Evolutionary conservation across 2,113 vertebrate species (phyloP), one percentile per base, ranked within the genome.

Genomic region (Phalacrocorax brasilianus): DNA sequence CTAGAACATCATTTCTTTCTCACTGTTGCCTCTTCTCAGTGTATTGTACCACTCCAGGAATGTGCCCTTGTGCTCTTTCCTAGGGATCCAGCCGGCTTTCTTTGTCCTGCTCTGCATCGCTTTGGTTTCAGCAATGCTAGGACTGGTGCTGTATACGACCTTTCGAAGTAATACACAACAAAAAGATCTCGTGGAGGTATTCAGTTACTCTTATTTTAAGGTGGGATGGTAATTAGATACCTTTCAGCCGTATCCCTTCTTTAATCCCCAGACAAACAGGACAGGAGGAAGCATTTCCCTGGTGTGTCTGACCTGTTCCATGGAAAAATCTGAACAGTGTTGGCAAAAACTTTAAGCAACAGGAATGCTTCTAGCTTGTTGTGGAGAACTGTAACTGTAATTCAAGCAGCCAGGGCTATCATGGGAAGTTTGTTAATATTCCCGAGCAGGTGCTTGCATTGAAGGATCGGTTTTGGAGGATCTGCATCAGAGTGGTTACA

Each of bases 41-140:
- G 19, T 33, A 72, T 55, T 26, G 8, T 86, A 42, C 80, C 50
- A 42, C 33, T 45, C 24, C 2, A 10, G 45, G 32, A 81, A 40
- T 28, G 14, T 49, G 14, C 13, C 42, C 30, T 14, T 85, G 18
- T 94, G 59, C 76, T 91, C 75, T 33, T 85, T 76, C 83, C 84
- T 91, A 99, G 99, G 85, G 56, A 93, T 97, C 52, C 94, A 97
- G 73, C 98, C 98, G 0, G 91, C 98, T 53, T 74, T 98, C 96
- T 99, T 99, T 89, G 98, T 98, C 55, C 96, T 99, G 88, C 97
- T 98, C 0, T 99, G 98, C 40, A 94, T 98, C 32, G 76, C 98
- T 0, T 74, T 99, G 49, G 97, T 99, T 75, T 93, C 98, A 8
- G 94, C 97, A 17, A 96, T 97, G 19, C 96, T 99, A 80, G 95